Percentiles rank a stretch among this genome's conserved stretches.
Conservation (phyloP, 2,888 invertebrate genomes). For the Tryphoninae sp. region DNA sequence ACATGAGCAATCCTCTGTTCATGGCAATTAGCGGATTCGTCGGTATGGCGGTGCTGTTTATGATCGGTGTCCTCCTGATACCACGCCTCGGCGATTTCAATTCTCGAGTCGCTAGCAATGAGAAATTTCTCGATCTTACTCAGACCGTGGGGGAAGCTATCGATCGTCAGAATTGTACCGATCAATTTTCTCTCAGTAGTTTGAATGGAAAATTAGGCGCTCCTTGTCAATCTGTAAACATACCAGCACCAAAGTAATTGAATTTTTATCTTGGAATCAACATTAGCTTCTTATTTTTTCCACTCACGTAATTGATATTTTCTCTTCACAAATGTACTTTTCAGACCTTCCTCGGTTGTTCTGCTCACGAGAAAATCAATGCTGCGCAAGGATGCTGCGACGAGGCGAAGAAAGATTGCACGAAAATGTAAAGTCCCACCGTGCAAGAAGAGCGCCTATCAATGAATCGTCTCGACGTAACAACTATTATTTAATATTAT, state of each 20-base stretch:
- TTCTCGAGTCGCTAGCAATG: conserved; percentile 68
- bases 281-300: neutral
- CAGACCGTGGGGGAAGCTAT: conserved; percentile 71
- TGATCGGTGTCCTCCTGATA: conserved; percentile 82
- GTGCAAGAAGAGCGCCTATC: conserved; percentile 47
- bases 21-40: conserved; percentile 84
- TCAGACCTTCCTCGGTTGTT: conserved; percentile 60
- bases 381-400: conserved; percentile 41
- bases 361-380: conserved; percentile 51
- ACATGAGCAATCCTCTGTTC: conserved; percentile 82
- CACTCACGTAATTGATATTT: neutral
- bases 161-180: conserved; percentile 63
- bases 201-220: conserved; percentile 40
- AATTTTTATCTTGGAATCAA: neutral
- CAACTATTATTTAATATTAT: neutral
- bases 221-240: conserved; percentile 49
- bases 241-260: conserved; percentile 46
- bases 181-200: conserved; percentile 10
- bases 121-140: conserved; percentile 67
- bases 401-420: conserved; percentile 50
- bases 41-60: conserved; percentile 83
- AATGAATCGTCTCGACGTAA: conserved; percentile 44
- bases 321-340: neutral
- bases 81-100: conserved; percentile 80
- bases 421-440: conserved; percentile 42